Conservation (phyloP, 2,888 invertebrate genomes). For the Macaria liturata region DNA sequence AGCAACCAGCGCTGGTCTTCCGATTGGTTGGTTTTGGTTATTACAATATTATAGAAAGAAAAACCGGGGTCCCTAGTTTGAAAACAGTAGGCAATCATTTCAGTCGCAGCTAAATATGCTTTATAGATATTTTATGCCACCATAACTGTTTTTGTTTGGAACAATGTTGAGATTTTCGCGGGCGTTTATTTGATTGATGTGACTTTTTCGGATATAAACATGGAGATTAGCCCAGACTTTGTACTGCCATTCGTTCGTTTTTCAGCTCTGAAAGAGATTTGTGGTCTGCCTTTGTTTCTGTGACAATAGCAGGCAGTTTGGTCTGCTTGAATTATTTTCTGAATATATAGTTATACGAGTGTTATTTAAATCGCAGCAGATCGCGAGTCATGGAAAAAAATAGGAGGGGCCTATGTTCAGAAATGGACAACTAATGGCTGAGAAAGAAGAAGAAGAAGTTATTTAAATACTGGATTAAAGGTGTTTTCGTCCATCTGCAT, state of each 20-base stretch:
- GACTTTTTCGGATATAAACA: slow-evolving; percentile 12
- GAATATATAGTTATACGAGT: neutral
- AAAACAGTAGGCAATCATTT: too few relatives aligned
- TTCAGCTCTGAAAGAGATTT: slow-evolving; percentile 9
- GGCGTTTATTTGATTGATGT: slow-evolving; percentile 14
- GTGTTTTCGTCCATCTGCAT: too few relatives aligned
- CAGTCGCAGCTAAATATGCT: too few relatives aligned
- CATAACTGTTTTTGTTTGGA: slow-evolving; percentile 5
- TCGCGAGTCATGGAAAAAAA: too few relatives aligned
- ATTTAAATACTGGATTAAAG: too few relatives aligned
- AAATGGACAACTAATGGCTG: too few relatives aligned
- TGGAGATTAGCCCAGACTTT: slow-evolving; percentile 9
- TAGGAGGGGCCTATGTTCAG: too few relatives aligned
- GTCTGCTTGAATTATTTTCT: neutral
- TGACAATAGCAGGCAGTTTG: neutral
- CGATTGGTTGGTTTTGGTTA: too few relatives aligned
- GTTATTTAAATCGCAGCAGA: too few relatives aligned
- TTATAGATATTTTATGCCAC: slow-evolving; percentile 9
- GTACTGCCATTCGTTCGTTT: slow-evolving; percentile 11
- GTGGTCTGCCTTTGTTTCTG: slow-evolving; percentile 3
- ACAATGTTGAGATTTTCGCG: slow-evolving; percentile 6
- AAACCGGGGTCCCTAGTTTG: neutral
- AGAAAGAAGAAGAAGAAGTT: too few relatives aligned
- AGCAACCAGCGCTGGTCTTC: too few relatives aligned
- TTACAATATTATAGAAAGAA: too few relatives aligned